Base-by-base conservation (phyloP, 1,140 invertebrate genomes). In the Calycopis cecrops region DNA sequence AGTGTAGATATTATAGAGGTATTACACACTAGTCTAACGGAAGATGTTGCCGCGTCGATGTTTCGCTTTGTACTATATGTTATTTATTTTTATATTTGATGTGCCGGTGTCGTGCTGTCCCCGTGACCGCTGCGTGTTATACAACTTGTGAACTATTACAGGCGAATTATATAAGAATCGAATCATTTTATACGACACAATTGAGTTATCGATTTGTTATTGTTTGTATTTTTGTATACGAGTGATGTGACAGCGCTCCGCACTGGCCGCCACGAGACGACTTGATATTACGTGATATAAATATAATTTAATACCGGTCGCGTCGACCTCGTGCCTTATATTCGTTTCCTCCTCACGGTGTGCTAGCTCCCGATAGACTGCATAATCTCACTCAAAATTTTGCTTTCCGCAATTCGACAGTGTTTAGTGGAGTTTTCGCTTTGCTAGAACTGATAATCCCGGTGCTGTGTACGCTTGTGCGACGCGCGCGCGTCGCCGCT, bases 51-150 rank as follows among this genome's bases (percentile, higher is more conserved):
- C 79, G 79, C 78, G 76, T 80, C 77, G 73, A 79, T 81, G 72
- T 82, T 81, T 79, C 77, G 79, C 82, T 84, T 85, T 81, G 79
- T 85, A 83, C 73, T 74, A 85, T 80, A 77, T 71, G 79, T 81
- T 83, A 83, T 82, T 85, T 83, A 85, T 83, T 85, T 80, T 81
- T 79, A 77, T 79, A 82, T 79, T 70, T 70, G 68, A 67, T 73
- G 63, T 16, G 14, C 40, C 40, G 40, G 7, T 44, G 40, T 16
- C 40, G 40, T 44, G 9, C 16, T 40, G 40, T 44, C 17, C 16
- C 2, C 16, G 10, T 14, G 40, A 14, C 40, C 9, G 17, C 40
- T 44, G 40, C 16, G 14, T 14, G 14, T 12, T 40, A 44, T 16
- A 44, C 14, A 44, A 16, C 14, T 44, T 9, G 14, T 44, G 10